Evolutionary conservation across 1,140 invertebrate species (phyloP).

Genomic region (Dryas iulia): DNA sequence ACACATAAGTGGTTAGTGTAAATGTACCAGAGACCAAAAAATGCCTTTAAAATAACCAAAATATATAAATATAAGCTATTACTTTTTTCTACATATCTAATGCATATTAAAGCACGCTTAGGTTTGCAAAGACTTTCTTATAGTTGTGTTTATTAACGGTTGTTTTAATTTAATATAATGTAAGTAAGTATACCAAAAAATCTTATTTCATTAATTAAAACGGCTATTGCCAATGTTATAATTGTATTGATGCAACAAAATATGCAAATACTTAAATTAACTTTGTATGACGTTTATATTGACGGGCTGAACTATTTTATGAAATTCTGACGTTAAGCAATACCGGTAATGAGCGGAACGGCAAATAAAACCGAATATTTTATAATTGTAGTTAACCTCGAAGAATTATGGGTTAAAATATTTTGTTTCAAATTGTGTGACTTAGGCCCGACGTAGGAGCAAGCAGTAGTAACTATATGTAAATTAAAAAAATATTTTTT

Average conservation of each 20-base stretch:
- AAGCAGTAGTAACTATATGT: background rate
- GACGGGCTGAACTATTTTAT: constrained; percentile 19
- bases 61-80: too few relatives aligned
- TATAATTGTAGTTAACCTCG: constrained; percentile 24
- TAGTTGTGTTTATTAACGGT: too few relatives aligned
- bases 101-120: too few relatives aligned
- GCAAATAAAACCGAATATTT: constrained; percentile 23
- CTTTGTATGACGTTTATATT: constrained; percentile 22
- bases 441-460: background rate
- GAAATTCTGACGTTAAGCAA: constrained; percentile 31
- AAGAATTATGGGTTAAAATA: constrained; percentile 18
- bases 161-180: too few relatives aligned
- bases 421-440: background rate
- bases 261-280: constrained; percentile 26
- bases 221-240: background rate
- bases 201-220: background rate
- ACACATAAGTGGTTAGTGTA: too few relatives aligned
- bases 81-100: too few relatives aligned
- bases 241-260: constrained; percentile 22
- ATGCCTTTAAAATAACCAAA: too few relatives aligned
- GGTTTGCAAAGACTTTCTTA: too few relatives aligned
- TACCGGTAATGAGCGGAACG: constrained; percentile 30
- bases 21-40: too few relatives aligned
- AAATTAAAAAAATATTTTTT: too few relatives aligned
- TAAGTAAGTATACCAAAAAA: too few relatives aligned